Evolutionary conservation across 2,113 vertebrate species (phyloP), one percentile per base, ranked within the genome.

Genomic region (Tragelaphus strepsiceros): DNA sequence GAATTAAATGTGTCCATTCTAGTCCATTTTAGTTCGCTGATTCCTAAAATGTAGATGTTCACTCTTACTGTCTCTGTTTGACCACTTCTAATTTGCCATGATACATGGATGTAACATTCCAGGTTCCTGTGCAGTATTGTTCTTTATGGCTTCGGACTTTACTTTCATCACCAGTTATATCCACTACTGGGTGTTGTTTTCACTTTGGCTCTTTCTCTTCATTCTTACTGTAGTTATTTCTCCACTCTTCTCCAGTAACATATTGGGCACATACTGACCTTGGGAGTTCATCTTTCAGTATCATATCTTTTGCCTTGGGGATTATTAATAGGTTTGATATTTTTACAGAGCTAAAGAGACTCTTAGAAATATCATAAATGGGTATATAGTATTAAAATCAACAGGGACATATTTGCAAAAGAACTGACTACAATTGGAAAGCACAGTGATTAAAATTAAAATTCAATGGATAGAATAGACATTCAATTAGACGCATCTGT

Each of bases 401-500:
- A 24, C 9, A n/a, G 35, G 14, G 7, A 4, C 26, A 16, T 86
- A 26, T 54, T 77, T 93, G 7, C 19, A 67, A 53, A 58, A 64
- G 10, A 93, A 64, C 2, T 32, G 14, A 43, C 77, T 95, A 30
- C 1, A 58, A 7, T 90, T 56, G 3, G 46, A 83, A 61, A 92
- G 32, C 13, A 74, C 4, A 35, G 4, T 46, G 21, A 46, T 3
- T 92, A 3, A 74, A 87, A 71, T 61, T 53, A 94, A 87, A 78
- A 87, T 80, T 61, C 2, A 81, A 5, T 80, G 58, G 26, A 46
- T 10, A 95, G 9, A 67, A 28, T 59, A 88, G 74, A 46, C 7
- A 54, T 84, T 95, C n/a, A 74, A 62, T 88, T 77, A 95, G 82
- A 97, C 15, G 77, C 35, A 97, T 64, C 24, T 93, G 19, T 96